A percentile compares a stretch with the other conserved stretches of the same genome.
phyloP scores from a whole-genome alignment of 1,140 invertebrate genomes.

The Coptotermes formosanus region DNA sequence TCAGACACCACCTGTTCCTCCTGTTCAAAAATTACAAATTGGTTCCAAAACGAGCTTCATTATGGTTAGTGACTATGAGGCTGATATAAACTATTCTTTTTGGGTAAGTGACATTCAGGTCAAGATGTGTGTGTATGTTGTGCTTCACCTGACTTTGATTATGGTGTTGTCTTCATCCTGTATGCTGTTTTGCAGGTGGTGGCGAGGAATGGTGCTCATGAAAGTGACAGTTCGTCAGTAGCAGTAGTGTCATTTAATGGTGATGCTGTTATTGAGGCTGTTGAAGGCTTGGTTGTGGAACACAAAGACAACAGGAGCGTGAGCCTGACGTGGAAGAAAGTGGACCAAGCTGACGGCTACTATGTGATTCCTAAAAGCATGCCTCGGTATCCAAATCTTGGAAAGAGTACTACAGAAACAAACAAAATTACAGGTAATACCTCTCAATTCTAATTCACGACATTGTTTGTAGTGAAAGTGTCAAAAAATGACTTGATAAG shows the following conservation, averaged over 20 bases:
- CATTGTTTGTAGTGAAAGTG: not conserved
- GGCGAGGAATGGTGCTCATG: conserved; percentile 59
- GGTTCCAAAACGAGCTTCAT: conserved; percentile 48
- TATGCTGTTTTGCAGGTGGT: conserved; percentile 54
- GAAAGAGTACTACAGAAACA: conserved; percentile 38
- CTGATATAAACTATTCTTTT: conserved; percentile 67
- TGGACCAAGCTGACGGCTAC: conserved; percentile 62
- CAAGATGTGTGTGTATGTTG: not conserved
- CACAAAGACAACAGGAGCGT: conserved; percentile 53
- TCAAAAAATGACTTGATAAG: not conserved
- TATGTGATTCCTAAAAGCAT: conserved; percentile 52
- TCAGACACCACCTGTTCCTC: conserved; percentile 58
- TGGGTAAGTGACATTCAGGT: conserved; percentile 58
- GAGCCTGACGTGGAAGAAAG: conserved; percentile 58
- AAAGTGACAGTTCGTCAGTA: conserved; percentile 58
- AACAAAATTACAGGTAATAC: conserved; percentile 42
- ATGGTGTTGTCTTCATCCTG: not conserved
- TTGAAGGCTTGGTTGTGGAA: conserved; percentile 55
- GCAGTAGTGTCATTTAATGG: conserved; percentile 60
- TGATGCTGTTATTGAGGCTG: conserved; percentile 58
- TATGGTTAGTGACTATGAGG: conserved; percentile 58
- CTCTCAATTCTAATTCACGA: not conserved
- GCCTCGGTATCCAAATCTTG: conserved; percentile 52
- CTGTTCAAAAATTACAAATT: conserved; percentile 41
- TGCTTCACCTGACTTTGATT: not conserved